Base-by-base conservation (phyloP, 2,797 vertebrate genomes). In the Aselliscus stoliczkanus region DNA sequence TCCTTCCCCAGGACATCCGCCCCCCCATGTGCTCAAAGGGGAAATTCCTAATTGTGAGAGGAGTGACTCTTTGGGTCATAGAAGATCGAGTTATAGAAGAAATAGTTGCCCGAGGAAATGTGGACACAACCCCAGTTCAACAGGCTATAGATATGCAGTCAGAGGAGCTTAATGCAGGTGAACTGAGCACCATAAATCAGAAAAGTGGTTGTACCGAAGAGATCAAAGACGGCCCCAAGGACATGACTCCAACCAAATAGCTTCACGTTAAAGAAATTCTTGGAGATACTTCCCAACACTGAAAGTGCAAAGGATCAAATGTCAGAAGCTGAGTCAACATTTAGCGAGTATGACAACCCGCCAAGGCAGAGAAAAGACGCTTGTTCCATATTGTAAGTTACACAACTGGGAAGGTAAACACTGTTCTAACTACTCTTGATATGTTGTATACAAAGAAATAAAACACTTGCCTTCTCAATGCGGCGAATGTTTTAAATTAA, bases 91-190 rank as follows among this genome's bases (percentile, higher is more conserved):
- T 20, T 1, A 15, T 0, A 3, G 27, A 17, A 15, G 54, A 39
- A 65, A 25, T 1, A 31, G 52, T 52, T 10, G 31, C 4, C 23
- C 2, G 0, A 14, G 52, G 37, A 50, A 29, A 29, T 31, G 52
- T 8, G 12, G 47, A 23, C 62, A 7, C 69, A 2, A 7, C 13
- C 39, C 18, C 20, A 42, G 10, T 15, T 47, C 27, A 9, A 17
- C 17, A n/a, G 21, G 29, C 54, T 2, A 0, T 4, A 12, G 12
- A 8, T 2, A 0, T 2, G 56, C 50, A n/a, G 60, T 23, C 7
- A n/a, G 31, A 29, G 27, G 23, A 9, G 17, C 8, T 10, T 5
- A 8, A 65, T 5, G 14, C 20, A 4, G 72, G 65, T 34, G 29
- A 44, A 1, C n/a, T 50, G 3, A 9, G 21, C 37, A 25, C 13